Evolutionary conservation across 2,888 invertebrate genomes (phyloP).

Genomic region (Amphipoea lucens): DNA sequence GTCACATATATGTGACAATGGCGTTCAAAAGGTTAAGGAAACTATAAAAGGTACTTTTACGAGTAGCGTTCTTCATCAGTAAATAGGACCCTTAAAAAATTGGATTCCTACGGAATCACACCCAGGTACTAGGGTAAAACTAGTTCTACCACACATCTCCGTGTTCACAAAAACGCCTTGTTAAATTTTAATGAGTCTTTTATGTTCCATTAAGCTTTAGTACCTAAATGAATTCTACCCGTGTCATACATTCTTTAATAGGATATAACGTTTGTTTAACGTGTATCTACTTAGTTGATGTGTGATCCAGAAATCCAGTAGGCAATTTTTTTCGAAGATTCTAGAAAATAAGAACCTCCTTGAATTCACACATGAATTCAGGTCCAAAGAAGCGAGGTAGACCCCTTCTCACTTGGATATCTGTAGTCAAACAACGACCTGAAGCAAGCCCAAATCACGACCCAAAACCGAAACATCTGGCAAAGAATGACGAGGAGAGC

Average conservation of each 20-base stretch:
- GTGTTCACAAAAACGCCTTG: neutral
- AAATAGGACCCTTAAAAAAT: neutral
- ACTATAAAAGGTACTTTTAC: neutral
- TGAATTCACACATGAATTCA: too few relatives aligned
- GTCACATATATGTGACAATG: too few relatives aligned
- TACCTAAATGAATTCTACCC: neutral
- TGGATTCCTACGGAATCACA: neutral
- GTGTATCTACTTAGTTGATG: neutral
- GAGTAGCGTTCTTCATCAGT: neutral
- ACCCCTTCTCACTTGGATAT: too few relatives aligned
- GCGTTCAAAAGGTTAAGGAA: too few relatives aligned
- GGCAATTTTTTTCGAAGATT: neutral
- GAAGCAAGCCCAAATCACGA: too few relatives aligned
- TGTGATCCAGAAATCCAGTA: too few relatives aligned
- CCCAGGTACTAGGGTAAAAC: neutral
- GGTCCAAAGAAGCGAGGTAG: too few relatives aligned
- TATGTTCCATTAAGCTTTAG: neutral
- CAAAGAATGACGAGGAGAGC: too few relatives aligned
- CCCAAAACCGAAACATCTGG: too few relatives aligned
- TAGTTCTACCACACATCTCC: neutral
- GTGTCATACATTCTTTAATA: neutral
- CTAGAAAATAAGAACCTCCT: neutral
- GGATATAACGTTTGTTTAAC: neutral
- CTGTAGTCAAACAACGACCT: too few relatives aligned
- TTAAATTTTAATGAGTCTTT: slow-evolving; percentile 6